A percentile compares a stretch with the other conserved stretches of the same genome.
phyloP scores from a whole-genome alignment of 2,797 vertebrate species.

The Micromesistius poutassou region DNA sequence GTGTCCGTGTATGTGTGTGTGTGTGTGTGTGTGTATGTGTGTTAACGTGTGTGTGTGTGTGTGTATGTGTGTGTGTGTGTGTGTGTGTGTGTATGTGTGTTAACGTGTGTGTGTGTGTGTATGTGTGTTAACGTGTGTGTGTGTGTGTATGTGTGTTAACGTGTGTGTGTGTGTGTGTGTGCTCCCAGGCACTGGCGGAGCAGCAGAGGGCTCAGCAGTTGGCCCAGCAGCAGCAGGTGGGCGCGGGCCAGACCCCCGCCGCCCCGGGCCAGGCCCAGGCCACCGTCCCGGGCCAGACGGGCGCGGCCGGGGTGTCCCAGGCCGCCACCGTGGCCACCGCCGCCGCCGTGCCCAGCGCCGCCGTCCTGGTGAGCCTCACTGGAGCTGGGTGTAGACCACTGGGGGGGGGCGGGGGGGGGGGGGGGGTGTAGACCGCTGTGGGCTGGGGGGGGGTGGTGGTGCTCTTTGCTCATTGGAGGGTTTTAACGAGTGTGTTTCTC shows the following conservation, averaged over 20 bases:
- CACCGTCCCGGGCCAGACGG: slow-evolving; percentile 48
- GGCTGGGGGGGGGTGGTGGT: too few species aligned
- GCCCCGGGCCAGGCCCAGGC: slow-evolving; percentile 37
- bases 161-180: slow-evolving; percentile 15
- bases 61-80: too few species aligned
- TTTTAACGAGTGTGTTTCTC: slow-evolving; percentile 22
- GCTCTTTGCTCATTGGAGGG: not conserved
- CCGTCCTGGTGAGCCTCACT: slow-evolving; percentile 79
- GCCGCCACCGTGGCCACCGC: slow-evolving; percentile 73
- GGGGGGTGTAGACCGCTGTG: not conserved
- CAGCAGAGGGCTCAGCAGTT: slow-evolving; percentile 89
- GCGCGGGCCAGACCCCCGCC: slow-evolving; percentile 73
- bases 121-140: not conserved
- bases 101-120: not conserved
- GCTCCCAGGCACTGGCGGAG: slow-evolving; percentile 83
- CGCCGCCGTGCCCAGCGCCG: slow-evolving; percentile 79
- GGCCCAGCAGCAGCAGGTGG: slow-evolving; percentile 74
- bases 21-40: not conserved
- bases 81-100: not conserved
- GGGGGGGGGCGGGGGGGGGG: too few species aligned
- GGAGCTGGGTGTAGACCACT: not conserved
- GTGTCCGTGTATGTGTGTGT: not conserved
- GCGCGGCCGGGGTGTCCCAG: slow-evolving; percentile 59
- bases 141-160: not conserved
- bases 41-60: not conserved